Evolutionary conservation across 2,888 invertebrate species (phyloP).

Genomic region (Meteorus colon): DNA sequence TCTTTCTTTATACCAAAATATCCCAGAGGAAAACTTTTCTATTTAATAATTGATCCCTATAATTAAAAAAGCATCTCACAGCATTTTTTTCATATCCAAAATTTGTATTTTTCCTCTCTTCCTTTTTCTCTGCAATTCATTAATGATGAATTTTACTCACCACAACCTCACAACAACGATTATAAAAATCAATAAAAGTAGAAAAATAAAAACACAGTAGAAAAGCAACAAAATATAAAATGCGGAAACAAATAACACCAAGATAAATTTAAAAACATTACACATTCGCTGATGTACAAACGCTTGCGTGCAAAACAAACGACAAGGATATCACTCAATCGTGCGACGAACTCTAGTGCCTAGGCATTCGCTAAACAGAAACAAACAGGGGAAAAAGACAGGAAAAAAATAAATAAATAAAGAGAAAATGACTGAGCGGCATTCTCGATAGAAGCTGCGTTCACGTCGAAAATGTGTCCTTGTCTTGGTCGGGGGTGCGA

Average conservation of each 20-base stretch:
- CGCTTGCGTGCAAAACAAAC: background rate
- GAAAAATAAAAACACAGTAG: background rate
- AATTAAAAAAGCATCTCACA: too few species aligned
- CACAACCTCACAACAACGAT: background rate
- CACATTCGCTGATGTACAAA: background rate
- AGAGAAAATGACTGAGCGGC: conserved; percentile 18
- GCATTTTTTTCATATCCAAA: too few species aligned
- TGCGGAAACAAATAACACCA: background rate
- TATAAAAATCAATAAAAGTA: background rate
- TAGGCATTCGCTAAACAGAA: conserved; percentile 17
- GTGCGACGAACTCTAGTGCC: conserved; percentile 8
- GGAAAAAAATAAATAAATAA: conserved; percentile 25
- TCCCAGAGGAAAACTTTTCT: too few species aligned
- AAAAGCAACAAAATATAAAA: background rate
- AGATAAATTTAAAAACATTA: background rate
- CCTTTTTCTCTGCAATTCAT: too few species aligned
- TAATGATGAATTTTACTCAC: too few species aligned
- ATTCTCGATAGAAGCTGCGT: conserved; percentile 40
- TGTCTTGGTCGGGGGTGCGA: conserved; percentile 41
- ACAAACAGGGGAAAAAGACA: background rate
- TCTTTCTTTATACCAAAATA: too few species aligned
- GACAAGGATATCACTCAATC: conserved; percentile 38
- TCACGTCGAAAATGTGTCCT: conserved; percentile 44
- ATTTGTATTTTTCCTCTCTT: too few species aligned
- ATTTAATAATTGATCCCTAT: too few species aligned